phyloP scores from a whole-genome alignment of 2,113 vertebrate species.

The Pampusana beccarii region DNA sequence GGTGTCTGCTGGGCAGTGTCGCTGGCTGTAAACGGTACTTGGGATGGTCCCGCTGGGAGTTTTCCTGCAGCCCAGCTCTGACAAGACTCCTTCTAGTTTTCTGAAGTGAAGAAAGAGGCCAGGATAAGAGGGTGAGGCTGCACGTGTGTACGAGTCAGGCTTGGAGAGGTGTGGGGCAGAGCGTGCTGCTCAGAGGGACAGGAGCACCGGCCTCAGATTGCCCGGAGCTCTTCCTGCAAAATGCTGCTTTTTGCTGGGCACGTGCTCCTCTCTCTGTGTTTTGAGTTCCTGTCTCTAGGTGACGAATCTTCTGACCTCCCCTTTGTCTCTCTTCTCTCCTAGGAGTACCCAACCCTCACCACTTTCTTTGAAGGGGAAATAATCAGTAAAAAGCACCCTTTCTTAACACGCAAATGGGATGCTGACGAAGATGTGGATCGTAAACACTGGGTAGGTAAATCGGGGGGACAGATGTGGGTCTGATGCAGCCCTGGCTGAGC shows the following conservation, averaged over 20 bases:
- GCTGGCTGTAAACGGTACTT: neutral
- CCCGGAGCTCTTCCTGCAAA: rapidly evolving
- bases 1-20: rapidly evolving
- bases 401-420: constrained; percentile 97
- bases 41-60: neutral
- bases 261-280: rapidly evolving
- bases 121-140: neutral
- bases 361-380: constrained; percentile 99
- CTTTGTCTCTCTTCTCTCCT: neutral
- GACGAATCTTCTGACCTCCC: neutral
- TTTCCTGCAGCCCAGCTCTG: neutral
- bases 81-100: neutral
- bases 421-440: constrained; percentile 97
- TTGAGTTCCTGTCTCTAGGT: neutral
- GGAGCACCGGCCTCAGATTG: rapidly evolving
- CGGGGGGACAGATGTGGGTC: neutral
- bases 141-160: rapidly evolving
- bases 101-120: neutral
- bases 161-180: neutral
- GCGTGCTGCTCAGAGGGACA: rapidly evolving
- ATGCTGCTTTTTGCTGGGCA: neutral
- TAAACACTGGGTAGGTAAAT: constrained; percentile 91
- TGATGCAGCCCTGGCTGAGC: neutral
- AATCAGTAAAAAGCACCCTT: constrained; percentile 94
- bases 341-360: constrained; percentile 98